phyloP scores from a whole-genome alignment of 1,140 invertebrate species.

The Macrostomum lignano region DNA sequence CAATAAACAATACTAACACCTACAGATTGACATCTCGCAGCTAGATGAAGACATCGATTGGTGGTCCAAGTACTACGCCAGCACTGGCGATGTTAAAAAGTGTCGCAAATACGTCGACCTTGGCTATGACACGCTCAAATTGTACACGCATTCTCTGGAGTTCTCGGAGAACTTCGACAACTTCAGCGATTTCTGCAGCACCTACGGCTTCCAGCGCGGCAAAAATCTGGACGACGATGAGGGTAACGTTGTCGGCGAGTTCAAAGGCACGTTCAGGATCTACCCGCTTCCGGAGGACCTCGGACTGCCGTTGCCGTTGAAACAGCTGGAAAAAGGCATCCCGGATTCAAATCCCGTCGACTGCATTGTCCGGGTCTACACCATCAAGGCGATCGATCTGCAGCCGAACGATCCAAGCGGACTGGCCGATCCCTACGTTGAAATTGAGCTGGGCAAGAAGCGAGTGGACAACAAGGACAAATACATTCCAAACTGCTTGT shows the following conservation, averaged over 20 bases:
- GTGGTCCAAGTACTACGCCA: conserved; percentile 32
- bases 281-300: conserved; percentile 26
- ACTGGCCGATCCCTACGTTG: conserved; percentile 30
- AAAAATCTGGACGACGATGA: conserved; percentile 19
- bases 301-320: conserved; percentile 14
- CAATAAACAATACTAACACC: too few species aligned
- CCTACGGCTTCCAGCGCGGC: conserved; percentile 21
- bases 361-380: conserved; percentile 28
- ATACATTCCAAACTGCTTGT: conserved; percentile 27
- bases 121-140: conserved; percentile 25
- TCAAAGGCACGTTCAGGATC: conserved; percentile 29
- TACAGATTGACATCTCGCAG: conserved; percentile 8
- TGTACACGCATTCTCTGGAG: too few species aligned
- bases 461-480: conserved; percentile 23
- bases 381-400: conserved; percentile 25
- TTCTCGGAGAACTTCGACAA: conserved; percentile 15
- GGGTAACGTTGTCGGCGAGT: conserved; percentile 26
- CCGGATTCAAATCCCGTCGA: conserved; percentile 22
- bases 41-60: conserved; percentile 28
- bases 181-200: conserved; percentile 29
- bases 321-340: conserved; percentile 15
- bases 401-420: conserved; percentile 31
- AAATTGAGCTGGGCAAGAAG: conserved; percentile 26
- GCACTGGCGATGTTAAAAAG: conserved; percentile 23
- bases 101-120: conserved; percentile 23